Conservation (phyloP, 92 coral and sea anemone species). For the Phenganax subtilis region DNA sequence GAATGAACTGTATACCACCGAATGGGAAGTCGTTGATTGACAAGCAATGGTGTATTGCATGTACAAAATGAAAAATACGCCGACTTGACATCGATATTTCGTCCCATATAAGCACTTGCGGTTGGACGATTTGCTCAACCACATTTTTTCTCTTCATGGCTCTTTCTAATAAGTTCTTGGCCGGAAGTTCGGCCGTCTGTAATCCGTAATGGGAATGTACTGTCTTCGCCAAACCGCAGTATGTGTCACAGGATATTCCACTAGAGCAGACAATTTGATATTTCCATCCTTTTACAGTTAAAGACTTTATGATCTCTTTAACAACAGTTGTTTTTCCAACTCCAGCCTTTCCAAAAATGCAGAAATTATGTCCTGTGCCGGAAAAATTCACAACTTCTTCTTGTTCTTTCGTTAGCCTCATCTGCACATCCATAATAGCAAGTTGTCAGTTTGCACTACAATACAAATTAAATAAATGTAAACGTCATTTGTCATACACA, state of each 20-base stretch:
- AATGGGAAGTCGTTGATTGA: neutral
- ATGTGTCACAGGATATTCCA: constrained; percentile 16
- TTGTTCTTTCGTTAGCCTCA: neutral
- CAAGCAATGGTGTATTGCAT: constrained; percentile 12
- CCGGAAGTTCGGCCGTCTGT: constrained; percentile 17
- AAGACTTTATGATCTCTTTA: neutral
- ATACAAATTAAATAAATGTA: neutral
- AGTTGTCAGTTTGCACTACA: neutral
- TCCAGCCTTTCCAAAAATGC: constrained; percentile 20
- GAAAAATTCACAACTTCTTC: neutral
- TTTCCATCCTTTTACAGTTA: neutral
- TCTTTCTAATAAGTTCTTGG: constrained; percentile 1
- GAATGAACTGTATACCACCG: neutral
- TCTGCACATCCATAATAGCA: neutral
- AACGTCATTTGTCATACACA: neutral
- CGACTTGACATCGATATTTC: constrained; percentile 28
- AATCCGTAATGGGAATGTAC: constrained; percentile 21
- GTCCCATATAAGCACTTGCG: neutral
- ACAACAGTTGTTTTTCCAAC: constrained; percentile 14
- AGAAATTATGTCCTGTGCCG: neutral
- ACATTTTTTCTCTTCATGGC: neutral
- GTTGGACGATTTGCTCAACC: neutral
- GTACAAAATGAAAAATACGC: constrained; percentile 2
- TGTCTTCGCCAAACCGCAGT: constrained; percentile 19
- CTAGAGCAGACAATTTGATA: constrained; percentile 30